These are phyloP conservation scores for Hypothenemus hampei DNA, from an alignment of 1,140 invertebrate species.

Conservation along the genomic window DNA sequence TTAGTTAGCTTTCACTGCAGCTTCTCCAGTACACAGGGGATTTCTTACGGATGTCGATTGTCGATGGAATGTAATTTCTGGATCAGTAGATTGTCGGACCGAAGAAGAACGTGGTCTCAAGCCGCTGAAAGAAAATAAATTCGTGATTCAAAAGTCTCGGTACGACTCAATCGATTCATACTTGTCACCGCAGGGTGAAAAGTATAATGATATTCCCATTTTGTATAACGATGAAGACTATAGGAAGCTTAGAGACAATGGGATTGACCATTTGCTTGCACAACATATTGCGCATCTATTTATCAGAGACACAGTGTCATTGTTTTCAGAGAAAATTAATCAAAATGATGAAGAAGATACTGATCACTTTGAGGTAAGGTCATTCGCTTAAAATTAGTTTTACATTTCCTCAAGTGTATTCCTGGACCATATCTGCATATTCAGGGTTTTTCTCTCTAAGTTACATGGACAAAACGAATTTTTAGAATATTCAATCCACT, in stretches of 20 bases:
- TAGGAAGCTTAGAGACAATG: constrained; percentile 73
- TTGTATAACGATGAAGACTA: constrained; percentile 83
- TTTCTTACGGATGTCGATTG: constrained; percentile 94
- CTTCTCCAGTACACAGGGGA: constrained; percentile 90
- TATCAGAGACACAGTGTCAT: constrained; percentile 92
- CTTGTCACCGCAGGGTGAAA: constrained; percentile 78
- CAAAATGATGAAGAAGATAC: constrained; percentile 92
- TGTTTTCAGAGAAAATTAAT: constrained; percentile 94
- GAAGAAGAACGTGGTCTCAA: constrained; percentile 84
- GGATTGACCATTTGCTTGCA: constrained; percentile 86
- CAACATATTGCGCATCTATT: constrained; percentile 98
- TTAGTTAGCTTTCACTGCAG: constrained; percentile 91
- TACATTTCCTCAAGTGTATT: no score
- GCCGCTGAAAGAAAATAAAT: constrained; percentile 69
- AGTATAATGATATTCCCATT: constrained; percentile 89
- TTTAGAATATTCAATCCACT: constrained; percentile 97
- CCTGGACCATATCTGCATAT: no score
- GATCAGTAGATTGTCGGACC: constrained; percentile 94
- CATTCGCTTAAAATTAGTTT: no score
- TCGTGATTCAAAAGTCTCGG: constrained; percentile 91
- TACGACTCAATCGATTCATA: constrained; percentile 99
- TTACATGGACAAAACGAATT: no score
- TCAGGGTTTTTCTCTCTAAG: no score
- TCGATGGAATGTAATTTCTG: constrained; percentile 93
- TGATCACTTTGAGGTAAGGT: constrained; percentile 97